Evolutionary conservation across 1,140 invertebrate genomes (phyloP).

Genomic region (Cydia pomonella): DNA sequence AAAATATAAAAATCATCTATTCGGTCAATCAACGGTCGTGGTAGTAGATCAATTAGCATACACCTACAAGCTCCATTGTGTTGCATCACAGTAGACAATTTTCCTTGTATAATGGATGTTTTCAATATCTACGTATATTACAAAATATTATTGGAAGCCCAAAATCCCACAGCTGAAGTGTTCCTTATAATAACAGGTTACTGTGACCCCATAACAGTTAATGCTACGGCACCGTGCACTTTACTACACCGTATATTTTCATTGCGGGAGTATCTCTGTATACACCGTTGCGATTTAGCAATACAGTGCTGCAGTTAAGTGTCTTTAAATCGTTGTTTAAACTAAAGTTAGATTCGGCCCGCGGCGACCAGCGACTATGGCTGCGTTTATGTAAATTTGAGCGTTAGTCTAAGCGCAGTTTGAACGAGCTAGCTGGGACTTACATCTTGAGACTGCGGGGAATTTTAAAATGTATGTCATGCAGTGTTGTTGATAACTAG

Average conservation of each 20-base stretch:
- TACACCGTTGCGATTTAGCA: constrained; percentile 30
- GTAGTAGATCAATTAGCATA: no score
- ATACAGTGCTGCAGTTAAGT: constrained; percentile 29
- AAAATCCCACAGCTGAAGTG: no score
- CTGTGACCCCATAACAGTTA: neutral
- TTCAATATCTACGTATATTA: no score
- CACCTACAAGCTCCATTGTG: no score
- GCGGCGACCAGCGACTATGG: constrained; percentile 22
- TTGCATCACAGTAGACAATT: no score
- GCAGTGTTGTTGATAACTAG: neutral
- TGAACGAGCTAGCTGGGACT: constrained; percentile 1
- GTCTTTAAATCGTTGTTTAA: constrained; percentile 33
- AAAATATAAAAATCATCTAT: no score
- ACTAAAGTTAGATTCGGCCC: constrained; percentile 29
- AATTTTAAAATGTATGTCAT: constrained; percentile 4
- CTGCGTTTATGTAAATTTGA: constrained; percentile 25
- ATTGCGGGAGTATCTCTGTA: neutral
- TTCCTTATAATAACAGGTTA: no score
- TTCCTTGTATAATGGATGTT: no score
- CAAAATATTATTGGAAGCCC: no score
- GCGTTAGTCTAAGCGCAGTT: constrained; percentile 25
- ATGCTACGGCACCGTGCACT: neutral
- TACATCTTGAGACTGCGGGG: constrained; percentile 7
- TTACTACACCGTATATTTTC: neutral
- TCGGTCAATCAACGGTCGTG: no score